phyloP scores from a whole-genome alignment of 2,888 invertebrate genomes.

The Alloplasta piceator region DNA sequence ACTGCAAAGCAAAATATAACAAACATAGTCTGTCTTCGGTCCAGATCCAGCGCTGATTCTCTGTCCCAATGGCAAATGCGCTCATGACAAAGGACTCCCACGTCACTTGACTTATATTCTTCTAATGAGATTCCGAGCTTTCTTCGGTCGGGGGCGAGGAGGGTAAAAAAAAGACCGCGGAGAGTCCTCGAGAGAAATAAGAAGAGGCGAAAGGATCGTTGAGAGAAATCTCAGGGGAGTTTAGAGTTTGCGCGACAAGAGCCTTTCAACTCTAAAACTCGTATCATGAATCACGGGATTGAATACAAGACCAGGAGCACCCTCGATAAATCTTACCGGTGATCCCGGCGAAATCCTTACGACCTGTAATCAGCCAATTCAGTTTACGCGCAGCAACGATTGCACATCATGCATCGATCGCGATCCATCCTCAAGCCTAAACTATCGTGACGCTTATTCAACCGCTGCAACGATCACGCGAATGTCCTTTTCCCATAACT shows the following conservation, averaged over 20 bases:
- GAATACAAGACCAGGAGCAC: slow-evolving; percentile 18
- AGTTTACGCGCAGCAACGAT: slow-evolving; percentile 21
- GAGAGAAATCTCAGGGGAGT: slow-evolving; percentile 39
- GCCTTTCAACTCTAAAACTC: slow-evolving; percentile 46
- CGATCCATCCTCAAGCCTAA: not conserved
- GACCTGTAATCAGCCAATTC: slow-evolving; percentile 59
- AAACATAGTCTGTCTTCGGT: too few relatives aligned
- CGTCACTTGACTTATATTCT: not conserved
- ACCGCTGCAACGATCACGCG: not conserved
- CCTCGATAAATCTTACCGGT: slow-evolving; percentile 61
- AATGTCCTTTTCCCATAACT: not conserved
- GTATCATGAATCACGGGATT: slow-evolving; percentile 44
- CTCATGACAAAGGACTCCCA: too few relatives aligned
- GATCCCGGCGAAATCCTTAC: slow-evolving; percentile 39
- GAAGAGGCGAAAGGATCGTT: slow-evolving; percentile 28
- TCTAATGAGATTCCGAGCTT: slow-evolving; percentile 20
- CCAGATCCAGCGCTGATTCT: too few relatives aligned
- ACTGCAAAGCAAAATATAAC: too few relatives aligned
- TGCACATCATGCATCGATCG: slow-evolving; percentile 6
- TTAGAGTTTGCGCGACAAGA: slow-evolving; percentile 37
- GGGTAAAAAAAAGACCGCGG: slow-evolving; percentile 11
- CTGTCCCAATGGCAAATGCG: too few relatives aligned
- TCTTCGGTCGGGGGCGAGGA: not conserved
- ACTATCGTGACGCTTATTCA: not conserved
- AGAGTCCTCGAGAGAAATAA: slow-evolving; percentile 24